These are phyloP conservation scores for Chaitophorus viminalis DNA, from an alignment of 2,888 invertebrate species.

Conservation along the genomic window DNA sequence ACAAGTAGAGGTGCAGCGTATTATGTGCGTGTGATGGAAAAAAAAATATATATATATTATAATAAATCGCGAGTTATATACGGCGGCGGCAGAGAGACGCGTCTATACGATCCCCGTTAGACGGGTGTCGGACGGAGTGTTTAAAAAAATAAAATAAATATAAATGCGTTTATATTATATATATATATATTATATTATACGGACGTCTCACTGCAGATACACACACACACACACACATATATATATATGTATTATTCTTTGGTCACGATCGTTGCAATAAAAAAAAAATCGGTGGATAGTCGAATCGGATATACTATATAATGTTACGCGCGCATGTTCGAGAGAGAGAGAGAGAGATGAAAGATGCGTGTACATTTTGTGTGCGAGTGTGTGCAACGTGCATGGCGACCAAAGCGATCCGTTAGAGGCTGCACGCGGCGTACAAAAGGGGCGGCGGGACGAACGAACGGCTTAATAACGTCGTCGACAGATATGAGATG, in stretches of 20 bases:
- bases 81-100: background rate
- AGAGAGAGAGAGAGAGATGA: background rate
- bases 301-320: constrained; percentile 57
- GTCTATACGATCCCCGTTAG: constrained; percentile 53
- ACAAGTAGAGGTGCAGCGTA: background rate
- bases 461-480: constrained; percentile 56
- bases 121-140: constrained; percentile 47
- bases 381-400: background rate
- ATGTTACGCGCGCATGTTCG: background rate
- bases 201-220: background rate
- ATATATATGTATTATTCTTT: constrained; percentile 50
- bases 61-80: background rate
- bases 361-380: background rate
- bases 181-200: background rate
- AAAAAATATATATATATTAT: constrained; percentile 6
- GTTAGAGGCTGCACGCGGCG: constrained; percentile 39
- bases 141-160: constrained; percentile 40
- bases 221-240: too few relatives aligned
- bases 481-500: constrained; percentile 51
- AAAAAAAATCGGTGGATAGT: constrained; percentile 51
- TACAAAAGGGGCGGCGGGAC: background rate
- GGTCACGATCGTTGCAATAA: constrained; percentile 57
- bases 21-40: background rate
- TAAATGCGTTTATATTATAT: constrained; percentile 9
- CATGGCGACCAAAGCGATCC: constrained; percentile 29